Base-by-base conservation (phyloP, 2,797 vertebrate species). In the Chaetophractus vellerosus region DNA sequence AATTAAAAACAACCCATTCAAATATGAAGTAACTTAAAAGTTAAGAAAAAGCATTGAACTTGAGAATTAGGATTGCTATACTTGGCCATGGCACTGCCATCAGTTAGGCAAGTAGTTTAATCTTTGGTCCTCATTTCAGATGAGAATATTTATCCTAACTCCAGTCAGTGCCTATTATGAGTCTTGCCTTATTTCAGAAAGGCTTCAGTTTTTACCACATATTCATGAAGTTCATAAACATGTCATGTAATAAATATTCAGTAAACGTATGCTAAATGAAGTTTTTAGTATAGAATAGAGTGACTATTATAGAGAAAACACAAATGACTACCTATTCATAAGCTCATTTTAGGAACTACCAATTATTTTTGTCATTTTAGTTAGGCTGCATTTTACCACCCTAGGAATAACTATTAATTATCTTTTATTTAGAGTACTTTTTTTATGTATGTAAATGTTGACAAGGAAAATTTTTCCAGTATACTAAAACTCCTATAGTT, bases 331-430 rank as follows among this genome's bases (percentile, higher is more conserved):
- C 48, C 7, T 78, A 72, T 61, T 6, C 6, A 38, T 84, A 87
- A 71, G 28, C 23, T 79, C 61, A 50, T 75, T 82, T 93, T 78
- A 78, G 90, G 57, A 94, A 91, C 52, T 63, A 68, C 91, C 66
- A 31, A 68, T 45, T 76, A 66, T 84, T 91, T 81, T 80, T 74
- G 2, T 74, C 64, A 12, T 85, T 95, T 92, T 57, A 45, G 24
- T 45, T 83, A 74, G 4, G 16, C 50, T 88, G 23, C 61, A 61
- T 52, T 93, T 85, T 96, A 76, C n/a, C 89, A 21, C 21, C 74
- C 63, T 78, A 61, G 7, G 9, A 74, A 88, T 69, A 76, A 75
- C 15, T 80, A 61, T 33, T 80, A 71, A 9, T 74, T n/a, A n/a
- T n/a, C n/a, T 64, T 4, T 82, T 75, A 31, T 61, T 76, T 84